Percentiles rank a stretch among this genome's conserved stretches.
Conservation (phyloP, 2,888 invertebrate species). For the Allygus modestus region DNA sequence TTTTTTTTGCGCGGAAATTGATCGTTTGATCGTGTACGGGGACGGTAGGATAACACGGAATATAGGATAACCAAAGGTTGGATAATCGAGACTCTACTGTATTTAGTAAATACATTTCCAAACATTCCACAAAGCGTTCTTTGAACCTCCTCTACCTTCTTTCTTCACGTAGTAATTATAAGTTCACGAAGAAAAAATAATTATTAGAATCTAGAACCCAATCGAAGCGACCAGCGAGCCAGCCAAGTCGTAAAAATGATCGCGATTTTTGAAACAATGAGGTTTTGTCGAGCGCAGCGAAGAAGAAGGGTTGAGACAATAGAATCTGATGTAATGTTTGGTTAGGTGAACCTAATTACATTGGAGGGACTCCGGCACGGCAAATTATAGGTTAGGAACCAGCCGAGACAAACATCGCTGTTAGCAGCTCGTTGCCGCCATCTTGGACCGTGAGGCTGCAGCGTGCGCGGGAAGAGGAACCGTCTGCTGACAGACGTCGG, state of each 20-base stretch:
- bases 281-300: slow-evolving; percentile 42
- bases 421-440: slow-evolving; percentile 57
- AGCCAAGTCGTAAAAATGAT: slow-evolving; percentile 42
- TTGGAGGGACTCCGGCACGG: slow-evolving; percentile 47
- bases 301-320: slow-evolving; percentile 38
- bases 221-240: slow-evolving; percentile 1
- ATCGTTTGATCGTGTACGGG: no score
- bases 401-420: slow-evolving; percentile 56
- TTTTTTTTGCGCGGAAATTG: no score
- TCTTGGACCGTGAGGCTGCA: slow-evolving; percentile 54
- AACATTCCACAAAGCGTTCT: background rate
- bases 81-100: no score
- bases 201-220: slow-evolving; percentile 10
- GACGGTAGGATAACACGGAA: no score
- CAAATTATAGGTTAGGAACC: slow-evolving; percentile 56
- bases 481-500: slow-evolving; percentile 5
- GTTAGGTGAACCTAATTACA: slow-evolving; percentile 59
- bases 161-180: slow-evolving; percentile 7
- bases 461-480: background rate
- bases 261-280: slow-evolving; percentile 48
- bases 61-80: no score
- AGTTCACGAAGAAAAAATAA: background rate
- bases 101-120: no score
- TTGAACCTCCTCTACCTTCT: background rate
- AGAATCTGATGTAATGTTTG: slow-evolving; percentile 60